These are phyloP conservation scores for Myiotriccus ornatus DNA, from an alignment of 2,797 vertebrate genomes.

Conservation along the genomic window DNA sequence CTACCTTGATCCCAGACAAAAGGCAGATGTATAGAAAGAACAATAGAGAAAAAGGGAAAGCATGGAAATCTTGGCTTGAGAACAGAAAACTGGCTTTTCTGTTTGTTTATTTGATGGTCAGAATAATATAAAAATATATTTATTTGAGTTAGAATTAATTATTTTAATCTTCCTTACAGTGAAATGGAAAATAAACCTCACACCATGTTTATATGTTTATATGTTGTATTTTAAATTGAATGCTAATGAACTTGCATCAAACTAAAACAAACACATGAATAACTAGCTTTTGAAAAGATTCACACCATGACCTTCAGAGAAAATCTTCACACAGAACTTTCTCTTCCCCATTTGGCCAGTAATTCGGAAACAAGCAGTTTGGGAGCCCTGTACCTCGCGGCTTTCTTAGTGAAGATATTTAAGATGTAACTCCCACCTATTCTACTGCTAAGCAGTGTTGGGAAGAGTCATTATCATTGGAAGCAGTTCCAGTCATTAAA, in stretches of 20 bases:
- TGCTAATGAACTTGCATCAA: not conserved
- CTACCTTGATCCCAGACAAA: not conserved
- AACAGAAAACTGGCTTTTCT: not conserved
- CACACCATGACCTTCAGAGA: not conserved
- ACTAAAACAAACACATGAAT: not conserved
- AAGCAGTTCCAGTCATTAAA: not conserved
- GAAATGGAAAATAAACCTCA: not conserved
- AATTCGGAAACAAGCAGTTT: not conserved
- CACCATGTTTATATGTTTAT: not conserved
- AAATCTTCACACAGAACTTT: not conserved
- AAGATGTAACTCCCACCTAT: not conserved
- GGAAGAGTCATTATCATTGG: not conserved
- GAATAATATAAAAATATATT: not conserved
- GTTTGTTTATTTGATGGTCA: not conserved
- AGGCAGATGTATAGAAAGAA: not conserved
- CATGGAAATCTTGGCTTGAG: not conserved
- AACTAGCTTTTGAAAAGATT: not conserved
- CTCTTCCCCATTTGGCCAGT: not conserved
- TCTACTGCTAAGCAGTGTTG: not conserved
- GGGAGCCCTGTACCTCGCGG: not conserved
- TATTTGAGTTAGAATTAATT: not conserved
- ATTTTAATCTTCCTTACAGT: not conserved
- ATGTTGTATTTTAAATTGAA: not conserved
- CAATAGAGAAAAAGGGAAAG: accelerated
- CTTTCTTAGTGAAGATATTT: not conserved